Percentiles rank a stretch among this genome's conserved stretches.
phyloP scores from a whole-genome alignment of 2,797 vertebrate genomes.

The Coregonus suidteri region DNA sequence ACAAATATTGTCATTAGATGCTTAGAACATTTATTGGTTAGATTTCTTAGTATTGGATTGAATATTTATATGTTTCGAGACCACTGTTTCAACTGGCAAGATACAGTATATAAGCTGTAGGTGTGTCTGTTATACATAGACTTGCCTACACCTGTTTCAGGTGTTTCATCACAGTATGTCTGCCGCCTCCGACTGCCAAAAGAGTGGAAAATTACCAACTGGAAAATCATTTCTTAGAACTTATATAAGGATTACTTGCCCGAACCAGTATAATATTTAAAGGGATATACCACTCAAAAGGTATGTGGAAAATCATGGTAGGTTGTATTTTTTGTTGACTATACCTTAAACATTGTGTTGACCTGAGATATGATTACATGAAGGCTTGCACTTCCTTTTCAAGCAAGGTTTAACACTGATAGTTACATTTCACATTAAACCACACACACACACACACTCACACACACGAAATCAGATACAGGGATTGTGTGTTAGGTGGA shows the following conservation, averaged over 20 bases:
- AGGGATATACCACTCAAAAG: not conserved
- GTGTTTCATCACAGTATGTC: not conserved
- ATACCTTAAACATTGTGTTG: not conserved
- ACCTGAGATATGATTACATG: not conserved
- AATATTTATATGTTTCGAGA: not conserved
- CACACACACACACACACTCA: not conserved
- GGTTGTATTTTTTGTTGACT: not conserved
- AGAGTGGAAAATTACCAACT: not conserved
- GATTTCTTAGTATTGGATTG: not conserved
- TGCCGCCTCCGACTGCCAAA: not conserved
- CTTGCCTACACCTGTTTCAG: constrained; percentile 26
- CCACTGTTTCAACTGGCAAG: constrained; percentile 48
- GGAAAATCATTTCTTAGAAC: not conserved
- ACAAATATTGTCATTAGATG: not conserved
- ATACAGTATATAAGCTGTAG: constrained; percentile 47
- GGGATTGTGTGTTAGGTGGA: constrained; percentile 25
- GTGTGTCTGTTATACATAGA: constrained; percentile 18
- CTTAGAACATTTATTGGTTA: not conserved
- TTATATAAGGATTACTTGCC: not conserved
- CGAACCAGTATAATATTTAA: not conserved
- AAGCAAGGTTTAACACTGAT: not conserved
- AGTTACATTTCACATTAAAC: not conserved
- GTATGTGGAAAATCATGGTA: not conserved
- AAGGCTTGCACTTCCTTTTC: not conserved
- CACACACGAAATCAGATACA: not conserved